Percentiles rank a stretch among this genome's conserved stretches.
These are phyloP conservation scores for Pediacus dermestoides DNA, from an alignment of 2,888 invertebrate genomes.

Conservation along the genomic window DNA sequence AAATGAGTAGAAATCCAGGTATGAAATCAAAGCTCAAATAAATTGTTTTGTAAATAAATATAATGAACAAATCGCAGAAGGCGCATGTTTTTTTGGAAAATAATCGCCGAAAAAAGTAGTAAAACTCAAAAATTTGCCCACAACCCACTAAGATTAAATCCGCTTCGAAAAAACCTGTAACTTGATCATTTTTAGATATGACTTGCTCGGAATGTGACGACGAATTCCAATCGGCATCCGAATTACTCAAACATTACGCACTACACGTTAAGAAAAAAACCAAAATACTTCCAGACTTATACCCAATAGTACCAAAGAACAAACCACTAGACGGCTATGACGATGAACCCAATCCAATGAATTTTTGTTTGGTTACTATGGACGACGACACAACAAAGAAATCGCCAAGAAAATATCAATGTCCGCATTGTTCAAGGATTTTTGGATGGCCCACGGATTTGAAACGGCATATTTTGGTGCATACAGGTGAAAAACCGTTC, in stretches of 20 bases:
- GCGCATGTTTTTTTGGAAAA: too few species aligned
- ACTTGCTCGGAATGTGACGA: slow-evolving; percentile 39
- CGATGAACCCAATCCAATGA: slow-evolving; percentile 37
- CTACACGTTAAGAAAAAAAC: slow-evolving; percentile 35
- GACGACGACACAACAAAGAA: slow-evolving; percentile 17
- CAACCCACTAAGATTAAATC: too few species aligned
- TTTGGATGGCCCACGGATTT: slow-evolving; percentile 50
- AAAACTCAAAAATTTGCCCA: too few species aligned
- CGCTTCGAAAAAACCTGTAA: neutral
- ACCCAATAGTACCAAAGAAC: slow-evolving; percentile 29
- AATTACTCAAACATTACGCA: slow-evolving; percentile 44
- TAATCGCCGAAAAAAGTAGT: too few species aligned
- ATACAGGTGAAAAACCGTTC: slow-evolving; percentile 47
- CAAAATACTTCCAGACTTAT: slow-evolving; percentile 32
- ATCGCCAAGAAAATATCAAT: slow-evolving; percentile 38
- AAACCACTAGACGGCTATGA: slow-evolving; percentile 19
- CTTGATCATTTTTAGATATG: slow-evolving; percentile 31
- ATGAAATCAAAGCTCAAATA: too few species aligned
- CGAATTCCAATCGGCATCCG: slow-evolving; percentile 39
- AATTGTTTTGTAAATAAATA: too few species aligned
- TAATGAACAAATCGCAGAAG: too few species aligned
- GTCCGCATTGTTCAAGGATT: slow-evolving; percentile 42
- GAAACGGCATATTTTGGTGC: slow-evolving; percentile 48
- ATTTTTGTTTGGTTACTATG: slow-evolving; percentile 40
- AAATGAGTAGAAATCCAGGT: too few species aligned